A percentile compares a stretch with the other conserved stretches of the same genome.
Evolutionary conservation across 2,113 vertebrate genomes (phyloP).

Genomic region (Galbula dea): DNA sequence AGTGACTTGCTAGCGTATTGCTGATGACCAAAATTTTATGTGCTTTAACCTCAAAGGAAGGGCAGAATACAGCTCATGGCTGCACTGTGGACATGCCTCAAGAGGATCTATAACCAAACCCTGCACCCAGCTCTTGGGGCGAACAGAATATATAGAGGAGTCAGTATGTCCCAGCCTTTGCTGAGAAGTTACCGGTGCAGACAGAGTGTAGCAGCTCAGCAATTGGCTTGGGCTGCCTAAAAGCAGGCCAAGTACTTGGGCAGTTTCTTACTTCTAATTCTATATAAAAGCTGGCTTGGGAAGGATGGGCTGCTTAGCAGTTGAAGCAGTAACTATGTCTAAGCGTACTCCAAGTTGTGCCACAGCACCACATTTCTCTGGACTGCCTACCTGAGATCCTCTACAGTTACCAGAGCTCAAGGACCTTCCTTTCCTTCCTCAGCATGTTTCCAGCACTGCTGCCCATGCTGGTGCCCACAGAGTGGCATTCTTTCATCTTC

Average conservation of each 20-base stretch:
- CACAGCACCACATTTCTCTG: not conserved
- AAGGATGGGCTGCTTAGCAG: not conserved
- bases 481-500: not conserved
- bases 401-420: not conserved
- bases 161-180: not conserved
- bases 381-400: not conserved
- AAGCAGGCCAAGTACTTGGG: not conserved
- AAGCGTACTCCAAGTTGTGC: not conserved
- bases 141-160: not conserved
- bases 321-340: not conserved
- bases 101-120: not conserved
- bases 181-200: not conserved
- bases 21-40: not conserved
- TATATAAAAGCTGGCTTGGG: not conserved
- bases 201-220: not conserved
- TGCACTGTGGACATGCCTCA: not conserved
- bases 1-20: not conserved
- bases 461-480: not conserved
- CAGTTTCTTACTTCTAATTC: not conserved
- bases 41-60: not conserved
- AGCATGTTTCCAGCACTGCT: rapidly evolving
- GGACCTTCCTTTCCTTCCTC: not conserved
- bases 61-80: not conserved
- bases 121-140: not conserved
- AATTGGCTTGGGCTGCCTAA: not conserved